Base-by-base conservation (phyloP, 1,140 invertebrate genomes). In the Calliopsis andreniformis region DNA sequence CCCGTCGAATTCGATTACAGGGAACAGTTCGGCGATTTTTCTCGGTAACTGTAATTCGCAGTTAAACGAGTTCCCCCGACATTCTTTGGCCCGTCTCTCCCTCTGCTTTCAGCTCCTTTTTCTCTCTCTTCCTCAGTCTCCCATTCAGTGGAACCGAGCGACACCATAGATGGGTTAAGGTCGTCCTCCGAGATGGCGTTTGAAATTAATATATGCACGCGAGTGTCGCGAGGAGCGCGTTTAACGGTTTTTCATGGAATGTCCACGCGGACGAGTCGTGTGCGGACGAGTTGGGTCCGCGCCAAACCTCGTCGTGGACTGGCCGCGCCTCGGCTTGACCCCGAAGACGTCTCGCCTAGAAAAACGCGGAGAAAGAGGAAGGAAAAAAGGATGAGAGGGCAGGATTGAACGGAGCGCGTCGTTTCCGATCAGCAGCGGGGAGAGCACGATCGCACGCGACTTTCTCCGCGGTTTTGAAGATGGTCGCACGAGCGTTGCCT, bases 191-290 rank as follows among this genome's bases (percentile, higher is more conserved):
- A 49, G 59, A 55, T 75, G 8, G 49, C 62, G 28, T 75, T 77
- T 56, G 55, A 79, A 87, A 90, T 89, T 88, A 89, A 88, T 88
- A 83, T 88, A 89, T 89, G 84, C 81, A 78, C 75, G 45, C 76
- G 71, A 51, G 76, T 77, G 76, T 83, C 71, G 75, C 76, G 58
- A 51, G 86, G 73, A 88, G 87, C 35, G 30, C 87, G 87, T 90
- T 91, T 91, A 91, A 91, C 90, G 90, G 90, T 91, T 91, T 91
- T 90, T 87, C 78, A 86, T 88, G 90, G 90, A 91, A 91, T 91
- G 89, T 88, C 80, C 76, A 76, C 72, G 59, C 82, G 84, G 81
- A 77, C 82, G 78, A 78, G 62, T 78, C 32, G 70, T 78, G 73
- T 81, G 86, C 84, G 86, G 62, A 67, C 85, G 87, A 90, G 87